A percentile compares a stretch with the other conserved stretches of the same genome.
phyloP scores from a whole-genome alignment of 2,888 invertebrate species.

The Amblyjoppa fuscipennis region DNA sequence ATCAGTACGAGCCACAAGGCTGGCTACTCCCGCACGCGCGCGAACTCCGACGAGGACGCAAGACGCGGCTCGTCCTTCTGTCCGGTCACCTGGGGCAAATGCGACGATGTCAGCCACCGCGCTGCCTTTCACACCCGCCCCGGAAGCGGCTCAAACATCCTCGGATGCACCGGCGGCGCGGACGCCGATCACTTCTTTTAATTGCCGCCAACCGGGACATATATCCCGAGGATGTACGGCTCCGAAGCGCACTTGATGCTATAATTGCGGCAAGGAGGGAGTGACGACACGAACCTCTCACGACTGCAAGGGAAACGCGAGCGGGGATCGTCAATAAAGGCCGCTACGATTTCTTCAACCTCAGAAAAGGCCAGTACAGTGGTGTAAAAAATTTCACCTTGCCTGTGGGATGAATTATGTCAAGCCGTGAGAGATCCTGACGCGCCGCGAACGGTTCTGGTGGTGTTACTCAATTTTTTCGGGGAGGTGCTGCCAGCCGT shows the following conservation, averaged over 20 bases:
- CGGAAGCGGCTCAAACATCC: too few relatives aligned
- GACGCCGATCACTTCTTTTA: not conserved
- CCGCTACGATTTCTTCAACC: not conserved
- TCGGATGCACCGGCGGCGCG: too few relatives aligned
- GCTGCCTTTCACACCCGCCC: too few relatives aligned
- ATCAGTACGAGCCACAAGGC: too few relatives aligned
- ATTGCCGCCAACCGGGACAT: not conserved
- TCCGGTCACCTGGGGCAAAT: too few relatives aligned
- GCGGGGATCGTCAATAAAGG: not conserved
- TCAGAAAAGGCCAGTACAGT: not conserved
- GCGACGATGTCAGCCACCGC: too few relatives aligned
- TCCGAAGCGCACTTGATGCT: not conserved
- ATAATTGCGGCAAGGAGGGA: not conserved
- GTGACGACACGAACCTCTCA: not conserved
- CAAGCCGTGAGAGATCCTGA: not conserved
- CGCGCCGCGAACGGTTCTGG: not conserved
- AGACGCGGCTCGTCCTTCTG: too few relatives aligned
- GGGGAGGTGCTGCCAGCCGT: not conserved
- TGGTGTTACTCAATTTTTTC: not conserved
- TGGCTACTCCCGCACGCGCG: too few relatives aligned
- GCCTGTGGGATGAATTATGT: not conserved
- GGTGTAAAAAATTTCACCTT: not conserved
- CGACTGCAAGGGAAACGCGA: constrained; percentile 1
- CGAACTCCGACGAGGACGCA: too few relatives aligned
- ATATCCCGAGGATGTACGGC: not conserved